Evolutionary conservation across 2,888 invertebrate genomes (phyloP).

Genomic region (Acheta domesticus): DNA sequence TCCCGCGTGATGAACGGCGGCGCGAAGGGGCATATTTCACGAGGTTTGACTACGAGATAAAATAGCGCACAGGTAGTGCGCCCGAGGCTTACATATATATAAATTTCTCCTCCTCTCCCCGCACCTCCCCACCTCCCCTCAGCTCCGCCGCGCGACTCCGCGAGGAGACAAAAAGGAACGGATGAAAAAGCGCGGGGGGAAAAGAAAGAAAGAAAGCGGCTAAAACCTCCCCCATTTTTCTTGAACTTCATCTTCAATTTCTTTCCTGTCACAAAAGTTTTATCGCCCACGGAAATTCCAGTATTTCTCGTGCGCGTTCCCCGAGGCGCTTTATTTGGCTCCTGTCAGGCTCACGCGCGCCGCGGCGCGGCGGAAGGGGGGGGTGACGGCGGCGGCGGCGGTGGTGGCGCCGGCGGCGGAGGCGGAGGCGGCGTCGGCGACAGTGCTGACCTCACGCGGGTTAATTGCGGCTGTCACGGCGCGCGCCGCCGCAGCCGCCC

Average conservation of each 20-base stretch:
- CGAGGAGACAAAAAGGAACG: neutral
- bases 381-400: slow-evolving; percentile 24
- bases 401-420: neutral
- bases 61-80: too few species aligned
- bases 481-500: neutral
- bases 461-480: slow-evolving; percentile 34
- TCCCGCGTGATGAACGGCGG: too few species aligned
- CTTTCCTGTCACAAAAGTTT: slow-evolving; percentile 36
- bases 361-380: neutral
- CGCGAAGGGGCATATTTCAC: too few species aligned
- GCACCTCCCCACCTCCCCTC: neutral
- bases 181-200: neutral
- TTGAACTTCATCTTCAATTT: slow-evolving; percentile 34
- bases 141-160: neutral
- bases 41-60: too few species aligned
- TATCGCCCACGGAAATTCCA: slow-evolving; percentile 32
- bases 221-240: slow-evolving; percentile 30
- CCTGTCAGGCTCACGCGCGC: slow-evolving; percentile 32
- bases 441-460: slow-evolving; percentile 33
- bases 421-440: neutral
- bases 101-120: neutral
- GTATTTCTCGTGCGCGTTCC: slow-evolving; percentile 24
- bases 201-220: neutral
- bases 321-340: slow-evolving; percentile 28
- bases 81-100: neutral